Base-by-base conservation (phyloP, 2,113 vertebrate species). In the Rana temporaria region DNA sequence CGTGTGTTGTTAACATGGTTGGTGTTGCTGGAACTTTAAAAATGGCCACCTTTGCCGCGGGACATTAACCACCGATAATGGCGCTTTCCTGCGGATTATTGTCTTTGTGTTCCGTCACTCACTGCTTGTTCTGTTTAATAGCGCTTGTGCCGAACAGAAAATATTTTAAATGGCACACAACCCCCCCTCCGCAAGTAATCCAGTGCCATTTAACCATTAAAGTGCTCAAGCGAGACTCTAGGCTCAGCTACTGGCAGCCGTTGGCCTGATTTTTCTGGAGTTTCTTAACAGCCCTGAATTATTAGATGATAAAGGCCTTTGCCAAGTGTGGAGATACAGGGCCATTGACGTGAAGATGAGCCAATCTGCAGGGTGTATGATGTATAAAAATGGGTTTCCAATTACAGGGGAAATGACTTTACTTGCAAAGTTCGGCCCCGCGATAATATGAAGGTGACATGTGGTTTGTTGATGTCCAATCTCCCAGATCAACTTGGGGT, bases 61-160 rank as follows among this genome's bases (percentile, higher is more conserved):
- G 80, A 82, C 80, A 82, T 82, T 82, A 82, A 82, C 52, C 80
- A 26, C 71, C 67, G 70, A 66, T 82, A 82, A 82, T 82, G 62
- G 55, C 20, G 57, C 32, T 59, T 82, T 82, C 70, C 52, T 74
- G 80, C 57, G 57, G 80, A 82, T 75, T 75, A 82, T 82, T 82
- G 80, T 71, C 72, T 82, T 82, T 82, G 60, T 75, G 60, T 59
- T 74, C 80, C 34, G 62, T 32, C 62, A 67, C 32, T 82, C 75
- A 57, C 30, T 26, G 42, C 70, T 66, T 56, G 71, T 71, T 73
- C 56, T 82, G 80, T 74, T 56, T 82, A 75, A 66, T 66, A 74
- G 80, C 71, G 56, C 26, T 55, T 72, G 79, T 52, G 59, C 59
- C 16, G 53, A 24, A 30, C 18, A 24, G 48, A 66, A 66, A 74